Evolutionary conservation across 2,113 vertebrate species (phyloP).

Genomic region (Oplegnathus fasciatus): DNA sequence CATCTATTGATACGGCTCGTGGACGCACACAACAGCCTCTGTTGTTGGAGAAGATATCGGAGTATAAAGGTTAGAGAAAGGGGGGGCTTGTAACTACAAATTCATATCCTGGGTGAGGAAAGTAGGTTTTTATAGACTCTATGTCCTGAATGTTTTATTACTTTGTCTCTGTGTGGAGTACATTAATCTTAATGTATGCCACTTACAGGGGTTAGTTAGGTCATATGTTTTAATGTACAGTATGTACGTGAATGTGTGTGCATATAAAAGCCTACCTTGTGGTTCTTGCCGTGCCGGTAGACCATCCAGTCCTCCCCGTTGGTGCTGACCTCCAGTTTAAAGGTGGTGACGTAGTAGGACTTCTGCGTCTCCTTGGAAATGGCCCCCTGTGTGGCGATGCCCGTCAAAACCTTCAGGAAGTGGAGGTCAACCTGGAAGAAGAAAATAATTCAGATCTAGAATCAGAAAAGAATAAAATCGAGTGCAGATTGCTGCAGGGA

Average conservation of each 20-base stretch:
- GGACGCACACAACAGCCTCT: conserved; percentile 22
- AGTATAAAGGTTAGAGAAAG: conserved; percentile 10
- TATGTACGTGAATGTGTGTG: no score
- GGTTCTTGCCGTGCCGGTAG: conserved; percentile 96
- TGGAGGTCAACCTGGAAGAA: conserved; percentile 93
- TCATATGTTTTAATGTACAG: no score
- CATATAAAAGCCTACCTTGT: conserved; percentile 88
- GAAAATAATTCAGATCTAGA: not conserved
- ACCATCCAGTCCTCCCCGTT: conserved; percentile 99
- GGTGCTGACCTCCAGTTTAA: conserved; percentile 98
- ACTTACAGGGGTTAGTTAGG: no score
- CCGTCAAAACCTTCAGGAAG: conserved; percentile 95
- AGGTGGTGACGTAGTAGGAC: conserved; percentile 94
- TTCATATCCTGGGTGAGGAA: not conserved
- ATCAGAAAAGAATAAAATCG: not conserved
- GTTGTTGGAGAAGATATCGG: conserved; percentile 13
- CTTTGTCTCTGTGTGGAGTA: no score
- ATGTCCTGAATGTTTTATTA: no score
- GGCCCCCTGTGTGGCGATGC: conserved; percentile 96
- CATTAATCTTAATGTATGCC: no score
- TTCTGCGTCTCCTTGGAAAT: conserved; percentile 95
- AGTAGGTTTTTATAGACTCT: no score
- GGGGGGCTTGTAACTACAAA: no score
- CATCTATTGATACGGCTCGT: conserved; percentile 21
- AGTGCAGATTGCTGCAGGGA: conserved; percentile 3